phyloP scores from a whole-genome alignment of 2,797 vertebrate genomes.

The Aulostomus chinensis region DNA sequence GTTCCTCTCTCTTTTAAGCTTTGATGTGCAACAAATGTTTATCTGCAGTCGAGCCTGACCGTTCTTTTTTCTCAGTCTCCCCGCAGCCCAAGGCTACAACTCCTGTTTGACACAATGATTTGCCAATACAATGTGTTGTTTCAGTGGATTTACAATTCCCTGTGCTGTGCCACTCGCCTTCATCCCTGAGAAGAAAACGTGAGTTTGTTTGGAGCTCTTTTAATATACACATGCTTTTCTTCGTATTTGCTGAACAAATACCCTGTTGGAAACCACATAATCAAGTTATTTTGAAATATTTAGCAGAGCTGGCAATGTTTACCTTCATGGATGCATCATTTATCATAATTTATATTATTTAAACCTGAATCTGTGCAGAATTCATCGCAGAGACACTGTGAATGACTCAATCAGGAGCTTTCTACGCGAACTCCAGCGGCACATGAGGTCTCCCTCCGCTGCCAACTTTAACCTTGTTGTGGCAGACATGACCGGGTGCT shows the following conservation, averaged over 20 bases:
- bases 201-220: slow-evolving; percentile 23
- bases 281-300: too few relatives aligned
- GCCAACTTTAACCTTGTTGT: slow-evolving; percentile 67
- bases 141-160: slow-evolving; percentile 55
- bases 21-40: slow-evolving; percentile 60
- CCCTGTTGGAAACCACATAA: neutral
- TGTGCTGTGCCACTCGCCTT: slow-evolving; percentile 30
- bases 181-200: slow-evolving; percentile 20
- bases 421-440: slow-evolving; percentile 15
- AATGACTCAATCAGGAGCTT: slow-evolving; percentile 12
- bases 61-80: slow-evolving; percentile 17
- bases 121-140: slow-evolving; percentile 49
- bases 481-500: slow-evolving; percentile 52
- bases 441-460: slow-evolving; percentile 39
- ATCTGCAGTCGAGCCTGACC: slow-evolving; percentile 28
- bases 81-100: slow-evolving; percentile 36
- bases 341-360: too few relatives aligned
- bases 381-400: slow-evolving; percentile 6
- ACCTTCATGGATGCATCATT: too few relatives aligned
- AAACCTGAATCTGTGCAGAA: slow-evolving; percentile 1
- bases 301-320: too few relatives aligned
- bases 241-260: slow-evolving; percentile 1
- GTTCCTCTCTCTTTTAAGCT: slow-evolving; percentile 37
- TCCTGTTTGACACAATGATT: slow-evolving; percentile 62
- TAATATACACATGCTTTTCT: slow-evolving; percentile 5